A percentile compares a stretch with the other conserved stretches of the same genome.
These are phyloP conservation scores for Tyrannus savana DNA, from an alignment of 2,113 vertebrate species.

Conservation along the genomic window DNA sequence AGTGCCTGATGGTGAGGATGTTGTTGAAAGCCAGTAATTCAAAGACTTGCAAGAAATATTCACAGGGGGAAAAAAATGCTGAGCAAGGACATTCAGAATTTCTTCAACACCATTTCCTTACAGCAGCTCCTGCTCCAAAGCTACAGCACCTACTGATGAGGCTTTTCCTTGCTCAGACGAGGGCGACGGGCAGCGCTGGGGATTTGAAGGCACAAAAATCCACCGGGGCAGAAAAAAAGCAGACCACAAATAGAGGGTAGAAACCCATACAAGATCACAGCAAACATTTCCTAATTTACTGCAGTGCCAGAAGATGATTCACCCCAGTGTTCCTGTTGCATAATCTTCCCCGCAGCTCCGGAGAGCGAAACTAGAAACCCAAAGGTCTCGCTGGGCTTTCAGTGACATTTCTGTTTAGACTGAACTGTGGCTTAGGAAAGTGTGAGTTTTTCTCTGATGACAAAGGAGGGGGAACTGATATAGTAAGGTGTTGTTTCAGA, in stretches of 20 bases:
- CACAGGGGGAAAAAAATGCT: neutral
- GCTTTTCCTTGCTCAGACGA: neutral
- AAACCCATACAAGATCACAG: neutral
- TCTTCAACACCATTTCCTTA: slow-evolving; percentile 5
- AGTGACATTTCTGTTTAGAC: slow-evolving; percentile 67
- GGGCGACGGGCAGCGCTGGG: neutral
- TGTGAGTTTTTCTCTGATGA: slow-evolving; percentile 57
- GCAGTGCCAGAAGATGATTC: slow-evolving; percentile 60
- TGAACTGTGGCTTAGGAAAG: slow-evolving; percentile 68
- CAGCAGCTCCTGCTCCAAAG: neutral
- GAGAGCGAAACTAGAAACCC: slow-evolving; percentile 57
- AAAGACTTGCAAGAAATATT: neutral
- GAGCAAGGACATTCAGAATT: neutral
- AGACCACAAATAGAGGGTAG: slow-evolving; percentile 11
- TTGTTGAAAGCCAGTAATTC: neutral
- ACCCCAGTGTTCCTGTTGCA: slow-evolving; percentile 67
- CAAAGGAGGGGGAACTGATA: slow-evolving; percentile 19
- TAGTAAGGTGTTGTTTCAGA: slow-evolving; percentile 38
- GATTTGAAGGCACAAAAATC: neutral
- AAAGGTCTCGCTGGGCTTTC: slow-evolving; percentile 57
- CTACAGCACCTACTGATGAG: neutral
- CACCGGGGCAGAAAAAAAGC: neutral
- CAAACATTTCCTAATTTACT: slow-evolving; percentile 57
- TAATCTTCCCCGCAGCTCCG: slow-evolving; percentile 52
- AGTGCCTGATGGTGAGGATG: neutral